phyloP scores from a whole-genome alignment of 2,888 invertebrate genomes.

The Sinodicranocentrus sp. region DNA sequence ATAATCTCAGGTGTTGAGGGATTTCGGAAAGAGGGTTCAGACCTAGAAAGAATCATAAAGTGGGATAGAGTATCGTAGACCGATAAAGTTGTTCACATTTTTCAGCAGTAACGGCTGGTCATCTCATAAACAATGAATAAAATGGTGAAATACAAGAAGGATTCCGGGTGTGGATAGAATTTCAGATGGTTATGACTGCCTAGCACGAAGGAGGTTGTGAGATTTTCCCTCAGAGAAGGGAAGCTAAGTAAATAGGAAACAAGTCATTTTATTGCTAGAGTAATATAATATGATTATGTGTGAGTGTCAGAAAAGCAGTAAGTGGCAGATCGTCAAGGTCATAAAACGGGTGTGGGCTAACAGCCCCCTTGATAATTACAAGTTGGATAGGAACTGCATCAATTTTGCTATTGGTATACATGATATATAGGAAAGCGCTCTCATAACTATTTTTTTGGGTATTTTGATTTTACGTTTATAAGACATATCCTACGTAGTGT shows the following conservation, averaged over 20 bases:
- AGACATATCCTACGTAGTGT: too few relatives aligned
- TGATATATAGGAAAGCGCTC: too few relatives aligned
- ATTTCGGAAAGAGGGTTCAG: not conserved
- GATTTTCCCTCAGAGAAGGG: conserved; percentile 6
- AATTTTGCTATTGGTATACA: too few relatives aligned
- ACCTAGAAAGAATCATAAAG: too few relatives aligned
- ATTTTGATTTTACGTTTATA: too few relatives aligned
- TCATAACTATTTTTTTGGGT: too few relatives aligned
- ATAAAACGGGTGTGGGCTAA: conserved; percentile 46
- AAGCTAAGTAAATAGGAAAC: conserved; percentile 13
- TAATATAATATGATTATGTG: not conserved
- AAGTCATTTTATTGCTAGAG: conserved; percentile 56
- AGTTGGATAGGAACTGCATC: too few relatives aligned
- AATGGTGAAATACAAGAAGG: conserved; percentile 44
- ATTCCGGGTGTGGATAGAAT: conserved; percentile 22
- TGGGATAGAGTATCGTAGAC: too few relatives aligned
- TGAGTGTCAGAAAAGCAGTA: conserved; percentile 22
- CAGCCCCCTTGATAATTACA: conserved; percentile 65
- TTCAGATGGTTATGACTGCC: conserved; percentile 20
- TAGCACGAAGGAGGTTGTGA: conserved; percentile 11
- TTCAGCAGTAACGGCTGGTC: conserved; percentile 48
- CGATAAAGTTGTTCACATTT: conserved; percentile 40
- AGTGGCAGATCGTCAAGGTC: conserved; percentile 65
- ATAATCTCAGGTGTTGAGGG: conserved; percentile 53
- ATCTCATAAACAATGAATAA: conserved; percentile 69